Evolutionary conservation across 2,113 vertebrate species (phyloP).

Genomic region (Mus spicilegus): DNA sequence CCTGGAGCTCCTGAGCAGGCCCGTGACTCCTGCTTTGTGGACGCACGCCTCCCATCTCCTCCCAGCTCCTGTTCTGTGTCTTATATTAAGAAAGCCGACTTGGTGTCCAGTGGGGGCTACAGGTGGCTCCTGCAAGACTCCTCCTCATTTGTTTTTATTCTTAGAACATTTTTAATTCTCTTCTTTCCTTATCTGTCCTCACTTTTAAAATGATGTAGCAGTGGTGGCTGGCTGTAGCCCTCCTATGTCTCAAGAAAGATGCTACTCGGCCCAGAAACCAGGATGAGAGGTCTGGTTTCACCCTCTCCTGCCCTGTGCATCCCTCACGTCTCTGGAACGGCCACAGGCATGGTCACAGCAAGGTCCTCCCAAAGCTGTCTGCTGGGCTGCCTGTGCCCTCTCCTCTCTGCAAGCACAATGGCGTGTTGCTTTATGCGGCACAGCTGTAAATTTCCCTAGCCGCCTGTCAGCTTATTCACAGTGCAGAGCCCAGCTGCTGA

Average conservation of each 20-base stretch:
- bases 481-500: conserved; percentile 63
- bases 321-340: too few relatives aligned
- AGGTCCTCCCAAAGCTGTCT: not conserved
- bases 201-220: not conserved
- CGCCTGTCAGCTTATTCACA: conserved; percentile 59
- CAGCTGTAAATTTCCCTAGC: conserved; percentile 57
- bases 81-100: not conserved
- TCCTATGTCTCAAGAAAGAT: not conserved
- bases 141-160: not conserved
- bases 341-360: fast-evolving
- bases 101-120: fast-evolving
- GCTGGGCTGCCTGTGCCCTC: not conserved
- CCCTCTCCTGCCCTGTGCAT: fast-evolving
- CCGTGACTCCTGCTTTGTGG: not conserved
- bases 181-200: not conserved
- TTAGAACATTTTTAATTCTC: not conserved
- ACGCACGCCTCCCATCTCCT: not conserved
- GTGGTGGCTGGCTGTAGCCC: not conserved
- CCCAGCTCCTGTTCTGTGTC: not conserved
- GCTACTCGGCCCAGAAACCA: not conserved
- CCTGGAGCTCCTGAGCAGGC: not conserved
- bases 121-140: fast-evolving
- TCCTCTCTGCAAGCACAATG: not conserved
- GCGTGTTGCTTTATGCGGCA: not conserved
- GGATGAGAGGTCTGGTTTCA: not conserved